Evolutionary conservation across 2,888 invertebrate species (phyloP).

Genomic region (Hydropsyche betteni): DNA sequence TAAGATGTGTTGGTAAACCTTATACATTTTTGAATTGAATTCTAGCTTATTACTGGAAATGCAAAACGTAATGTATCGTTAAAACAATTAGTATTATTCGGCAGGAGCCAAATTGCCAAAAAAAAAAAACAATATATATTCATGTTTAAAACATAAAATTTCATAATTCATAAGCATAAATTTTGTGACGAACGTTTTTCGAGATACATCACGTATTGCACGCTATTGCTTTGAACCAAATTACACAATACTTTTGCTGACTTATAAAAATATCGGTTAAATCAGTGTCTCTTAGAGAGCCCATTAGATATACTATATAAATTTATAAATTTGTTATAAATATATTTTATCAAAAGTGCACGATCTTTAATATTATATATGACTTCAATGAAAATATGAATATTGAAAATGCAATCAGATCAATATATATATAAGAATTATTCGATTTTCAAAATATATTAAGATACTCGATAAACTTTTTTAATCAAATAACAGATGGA

Average conservation of each 20-base stretch:
- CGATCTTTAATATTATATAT: conserved; percentile 11
- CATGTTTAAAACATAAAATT: too few relatives aligned
- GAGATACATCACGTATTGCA: too few relatives aligned
- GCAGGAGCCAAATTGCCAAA: too few relatives aligned
- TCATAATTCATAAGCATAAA: too few relatives aligned
- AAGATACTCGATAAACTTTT: background rate
- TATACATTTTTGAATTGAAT: too few relatives aligned
- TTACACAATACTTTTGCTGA: conserved; percentile 20
- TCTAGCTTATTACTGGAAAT: too few relatives aligned
- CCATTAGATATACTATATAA: conserved; percentile 46
- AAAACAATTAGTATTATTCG: too few relatives aligned
- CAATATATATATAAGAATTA: conserved; percentile 15
- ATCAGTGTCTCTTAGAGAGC: conserved; percentile 41
- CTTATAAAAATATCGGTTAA: conserved; percentile 11
- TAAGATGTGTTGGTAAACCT: too few relatives aligned
- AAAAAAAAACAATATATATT: too few relatives aligned
- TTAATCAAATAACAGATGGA: conserved; percentile 14
- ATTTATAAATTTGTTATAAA: conserved; percentile 43
- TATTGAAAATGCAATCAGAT: conserved; percentile 28
- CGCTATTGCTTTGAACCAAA: background rate
- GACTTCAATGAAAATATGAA: conserved; percentile 21
- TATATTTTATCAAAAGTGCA: conserved; percentile 31
- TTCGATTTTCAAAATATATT: conserved; percentile 15
- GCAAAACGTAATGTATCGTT: too few relatives aligned
- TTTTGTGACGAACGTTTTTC: too few relatives aligned